Conservation (phyloP, 92 coral and sea anemone species). For the Metridium senile region DNA sequence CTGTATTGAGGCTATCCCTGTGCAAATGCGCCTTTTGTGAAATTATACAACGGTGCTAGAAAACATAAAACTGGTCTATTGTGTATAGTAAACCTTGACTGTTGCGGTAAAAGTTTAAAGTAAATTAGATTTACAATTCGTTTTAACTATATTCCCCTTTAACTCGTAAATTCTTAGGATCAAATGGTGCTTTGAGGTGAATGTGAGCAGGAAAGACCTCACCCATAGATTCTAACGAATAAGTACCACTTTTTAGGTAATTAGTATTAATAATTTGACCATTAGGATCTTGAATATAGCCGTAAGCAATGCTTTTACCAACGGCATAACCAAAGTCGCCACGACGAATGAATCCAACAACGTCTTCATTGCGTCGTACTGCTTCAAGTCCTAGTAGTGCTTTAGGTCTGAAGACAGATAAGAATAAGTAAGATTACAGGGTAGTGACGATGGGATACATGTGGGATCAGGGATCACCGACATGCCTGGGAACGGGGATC, state of each 20-base stretch:
- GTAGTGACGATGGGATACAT: no score
- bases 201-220: constrained; percentile 71
- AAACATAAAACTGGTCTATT: no score
- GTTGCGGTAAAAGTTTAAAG: no score
- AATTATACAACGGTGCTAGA: no score
- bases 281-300: constrained; percentile 84
- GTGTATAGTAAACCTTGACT: no score
- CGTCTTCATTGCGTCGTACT: constrained; percentile 75
- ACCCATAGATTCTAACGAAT: constrained; percentile 89
- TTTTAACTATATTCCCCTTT: constrained; percentile 70
- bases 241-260: constrained; percentile 78
- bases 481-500: no score
- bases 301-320: constrained; percentile 84
- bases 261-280: constrained; percentile 65
- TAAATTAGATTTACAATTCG: neutral
- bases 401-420: constrained; percentile 61
- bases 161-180: constrained; percentile 87
- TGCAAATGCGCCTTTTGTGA: no score
- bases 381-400: constrained; percentile 96
- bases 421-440: neutral
- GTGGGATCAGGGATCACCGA: no score
- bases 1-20: no score
- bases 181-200: constrained; percentile 88
- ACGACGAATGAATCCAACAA: constrained; percentile 90
- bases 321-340: constrained; percentile 92